phyloP scores from a whole-genome alignment of 2,113 vertebrate species.

The Sander vitreus region DNA sequence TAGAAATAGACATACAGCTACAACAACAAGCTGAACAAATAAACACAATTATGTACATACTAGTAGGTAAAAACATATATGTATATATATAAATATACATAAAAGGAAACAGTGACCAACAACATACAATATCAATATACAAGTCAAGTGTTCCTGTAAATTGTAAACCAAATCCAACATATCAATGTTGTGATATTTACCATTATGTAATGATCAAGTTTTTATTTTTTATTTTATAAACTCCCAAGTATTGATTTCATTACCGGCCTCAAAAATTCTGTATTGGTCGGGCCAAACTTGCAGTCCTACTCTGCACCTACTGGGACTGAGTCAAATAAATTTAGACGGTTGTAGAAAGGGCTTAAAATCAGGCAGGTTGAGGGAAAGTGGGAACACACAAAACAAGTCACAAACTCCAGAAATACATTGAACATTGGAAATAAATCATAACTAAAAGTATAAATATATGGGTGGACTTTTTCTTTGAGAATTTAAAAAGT shows the following conservation, averaged over 20 bases:
- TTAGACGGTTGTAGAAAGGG: background rate
- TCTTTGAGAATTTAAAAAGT: conserved; percentile 20
- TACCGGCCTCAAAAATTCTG: background rate
- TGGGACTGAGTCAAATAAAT: background rate
- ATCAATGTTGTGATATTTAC: no score
- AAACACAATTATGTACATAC: no score
- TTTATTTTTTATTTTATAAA: no score
- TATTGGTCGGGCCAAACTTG: background rate
- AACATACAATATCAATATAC: no score
- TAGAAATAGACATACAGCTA: no score
- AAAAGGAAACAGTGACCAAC: no score
- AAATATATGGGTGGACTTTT: conserved; percentile 26
- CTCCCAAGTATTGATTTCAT: background rate
- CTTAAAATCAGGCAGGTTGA: background rate
- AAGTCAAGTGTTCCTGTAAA: no score
- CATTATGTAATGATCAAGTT: no score
- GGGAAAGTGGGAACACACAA: background rate
- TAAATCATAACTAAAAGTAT: background rate
- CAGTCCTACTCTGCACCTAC: background rate
- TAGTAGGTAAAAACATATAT: no score
- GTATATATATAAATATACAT: no score
- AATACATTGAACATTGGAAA: rapidly evolving
- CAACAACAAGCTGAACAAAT: no score
- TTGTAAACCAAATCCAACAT: no score
- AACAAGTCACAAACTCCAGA: background rate